phyloP scores from a whole-genome alignment of 37 sponge, comb jelly and placozoan species.

The Eunapius fragilis region DNA sequence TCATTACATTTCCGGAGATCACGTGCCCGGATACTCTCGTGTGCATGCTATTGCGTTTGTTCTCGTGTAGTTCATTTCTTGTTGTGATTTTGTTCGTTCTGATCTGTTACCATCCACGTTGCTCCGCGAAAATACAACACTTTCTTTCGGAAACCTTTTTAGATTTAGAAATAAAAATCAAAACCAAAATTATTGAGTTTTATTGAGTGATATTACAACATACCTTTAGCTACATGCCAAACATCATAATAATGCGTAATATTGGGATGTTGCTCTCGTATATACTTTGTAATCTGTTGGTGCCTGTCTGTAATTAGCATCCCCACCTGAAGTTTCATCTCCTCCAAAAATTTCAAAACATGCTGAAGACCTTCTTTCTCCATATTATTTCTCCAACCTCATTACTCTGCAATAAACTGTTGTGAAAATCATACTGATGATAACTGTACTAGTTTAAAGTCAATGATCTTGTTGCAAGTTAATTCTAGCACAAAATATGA shows the following conservation, averaged over 20 bases:
- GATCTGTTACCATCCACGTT: too few relatives aligned
- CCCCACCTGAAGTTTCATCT: slow-evolving; percentile 10
- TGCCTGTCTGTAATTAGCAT: slow-evolving; percentile 51
- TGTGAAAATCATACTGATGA: background rate
- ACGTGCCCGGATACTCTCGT: too few relatives aligned
- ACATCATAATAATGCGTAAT: slow-evolving; percentile 57
- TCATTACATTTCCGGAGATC: too few relatives aligned
- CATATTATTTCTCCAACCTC: slow-evolving; percentile 63
- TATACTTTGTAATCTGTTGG: slow-evolving; percentile 46
- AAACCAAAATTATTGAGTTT: background rate
- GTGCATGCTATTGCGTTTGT: too few relatives aligned
- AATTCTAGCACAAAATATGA: slow-evolving; percentile 53
- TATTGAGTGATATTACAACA: background rate
- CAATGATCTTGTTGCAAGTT: slow-evolving; percentile 29
- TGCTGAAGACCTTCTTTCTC: slow-evolving; percentile 57
- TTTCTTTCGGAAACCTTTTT: too few relatives aligned
- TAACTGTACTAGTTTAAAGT: slow-evolving; percentile 56
- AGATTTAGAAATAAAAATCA: too few relatives aligned
- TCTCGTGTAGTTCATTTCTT: too few relatives aligned
- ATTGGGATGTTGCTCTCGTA: slow-evolving; percentile 13
- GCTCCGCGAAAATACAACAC: too few relatives aligned
- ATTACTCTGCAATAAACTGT: slow-evolving; percentile 19
- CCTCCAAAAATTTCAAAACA: slow-evolving; percentile 9
- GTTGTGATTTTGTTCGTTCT: too few relatives aligned
- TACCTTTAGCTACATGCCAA: slow-evolving; percentile 73